Percentiles rank a stretch among this genome's conserved stretches.
These are phyloP conservation scores for Zeus faber DNA, from an alignment of 2,113 vertebrate species.

Conservation along the genomic window DNA sequence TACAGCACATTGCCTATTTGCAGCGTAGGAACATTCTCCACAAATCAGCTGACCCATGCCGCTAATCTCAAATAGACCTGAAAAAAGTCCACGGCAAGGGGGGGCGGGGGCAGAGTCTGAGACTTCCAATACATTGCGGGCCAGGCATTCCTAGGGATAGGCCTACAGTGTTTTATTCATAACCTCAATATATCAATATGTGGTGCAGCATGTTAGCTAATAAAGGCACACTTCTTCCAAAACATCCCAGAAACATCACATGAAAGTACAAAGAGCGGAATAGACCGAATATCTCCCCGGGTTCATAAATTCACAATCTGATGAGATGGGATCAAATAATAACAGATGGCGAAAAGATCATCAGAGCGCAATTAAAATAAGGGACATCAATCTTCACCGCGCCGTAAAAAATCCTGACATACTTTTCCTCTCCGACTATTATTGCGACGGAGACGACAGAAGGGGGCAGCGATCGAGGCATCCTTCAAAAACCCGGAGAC, in stretches of 20 bases:
- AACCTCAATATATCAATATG: neutral
- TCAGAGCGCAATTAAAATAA: conserved; percentile 16
- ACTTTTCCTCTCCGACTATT: conserved; percentile 4
- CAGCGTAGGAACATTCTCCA: neutral
- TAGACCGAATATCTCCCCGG: neutral
- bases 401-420: conserved; percentile 9
- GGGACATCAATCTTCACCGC: conserved; percentile 8
- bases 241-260: neutral
- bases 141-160: neutral
- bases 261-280: neutral
- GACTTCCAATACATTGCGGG: too few relatives aligned
- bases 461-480: conserved; percentile 16
- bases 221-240: too few relatives aligned
- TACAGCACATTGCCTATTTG: neutral
- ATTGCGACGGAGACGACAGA: conserved; percentile 8
- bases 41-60: neutral
- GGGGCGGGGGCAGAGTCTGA: too few relatives aligned
- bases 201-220: neutral
- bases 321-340: conserved; percentile 14
- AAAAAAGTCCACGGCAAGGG: too few relatives aligned
- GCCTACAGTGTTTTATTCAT: neutral
- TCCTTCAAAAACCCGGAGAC: conserved; percentile 17
- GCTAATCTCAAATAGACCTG: too few relatives aligned
- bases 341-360: conserved; percentile 24
- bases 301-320: conserved; percentile 1